phyloP scores from a whole-genome alignment of 2,113 vertebrate species.

The Odontesthes bonariensis region DNA sequence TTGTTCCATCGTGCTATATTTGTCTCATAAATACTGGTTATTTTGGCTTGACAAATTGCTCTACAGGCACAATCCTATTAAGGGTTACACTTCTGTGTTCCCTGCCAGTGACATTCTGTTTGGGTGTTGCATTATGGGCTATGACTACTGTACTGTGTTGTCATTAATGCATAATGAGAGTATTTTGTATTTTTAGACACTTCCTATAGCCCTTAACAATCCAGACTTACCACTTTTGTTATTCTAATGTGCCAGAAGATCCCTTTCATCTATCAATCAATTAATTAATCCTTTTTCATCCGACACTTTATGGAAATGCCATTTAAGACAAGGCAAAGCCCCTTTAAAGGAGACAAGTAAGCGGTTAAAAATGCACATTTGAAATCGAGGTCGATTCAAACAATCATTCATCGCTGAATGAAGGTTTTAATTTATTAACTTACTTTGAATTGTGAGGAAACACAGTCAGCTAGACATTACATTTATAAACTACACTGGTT shows the following conservation, averaged over 20 bases:
- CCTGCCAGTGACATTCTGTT: slow-evolving; percentile 76
- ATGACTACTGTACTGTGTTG: slow-evolving; percentile 65
- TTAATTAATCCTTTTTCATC: slow-evolving; percentile 69
- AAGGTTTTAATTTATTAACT: slow-evolving; percentile 19
- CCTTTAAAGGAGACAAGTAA: slow-evolving; percentile 38
- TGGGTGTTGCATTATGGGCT: slow-evolving; percentile 68
- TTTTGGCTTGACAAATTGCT: slow-evolving; percentile 81
- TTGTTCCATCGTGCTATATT: slow-evolving; percentile 79
- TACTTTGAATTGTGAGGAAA: neutral
- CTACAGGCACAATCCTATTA: slow-evolving; percentile 78
- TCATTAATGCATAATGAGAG: slow-evolving; percentile 78
- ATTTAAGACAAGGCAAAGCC: slow-evolving; percentile 5
- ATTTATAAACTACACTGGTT: neutral
- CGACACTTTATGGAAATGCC: slow-evolving; percentile 23
- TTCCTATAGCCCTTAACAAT: slow-evolving; percentile 57
- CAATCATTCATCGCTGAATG: neutral
- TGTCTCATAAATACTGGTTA: slow-evolving; percentile 79
- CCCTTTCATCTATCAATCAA: slow-evolving; percentile 74
- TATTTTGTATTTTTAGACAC: slow-evolving; percentile 73
- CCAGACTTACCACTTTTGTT: slow-evolving; percentile 54
- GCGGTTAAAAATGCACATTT: neutral
- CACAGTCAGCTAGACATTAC: neutral
- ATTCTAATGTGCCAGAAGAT: slow-evolving; percentile 60
- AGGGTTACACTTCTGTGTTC: slow-evolving; percentile 65
- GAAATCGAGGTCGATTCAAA: slow-evolving; percentile 8